Conservation (phyloP, 2,797 vertebrate genomes). For the Borostomias antarcticus region DNA sequence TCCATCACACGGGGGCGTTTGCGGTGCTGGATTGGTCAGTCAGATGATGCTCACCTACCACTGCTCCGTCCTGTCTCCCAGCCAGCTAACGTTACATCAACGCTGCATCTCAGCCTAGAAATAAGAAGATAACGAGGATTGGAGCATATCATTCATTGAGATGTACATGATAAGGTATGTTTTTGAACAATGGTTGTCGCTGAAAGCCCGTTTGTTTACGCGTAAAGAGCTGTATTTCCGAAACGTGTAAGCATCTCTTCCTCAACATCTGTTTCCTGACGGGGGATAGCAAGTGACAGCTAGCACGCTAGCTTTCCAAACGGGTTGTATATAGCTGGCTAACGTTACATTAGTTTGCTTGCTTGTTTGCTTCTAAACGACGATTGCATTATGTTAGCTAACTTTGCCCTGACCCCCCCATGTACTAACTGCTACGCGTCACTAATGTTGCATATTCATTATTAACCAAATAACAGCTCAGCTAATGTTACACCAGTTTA, state of each 20-base stretch:
- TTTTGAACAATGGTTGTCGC: not conserved
- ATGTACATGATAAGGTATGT: conserved; percentile 47
- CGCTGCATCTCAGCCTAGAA: not conserved
- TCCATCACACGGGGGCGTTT: conserved; percentile 37
- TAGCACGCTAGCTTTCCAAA: not conserved
- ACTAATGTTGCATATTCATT: too few species aligned
- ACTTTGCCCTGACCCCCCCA: not conserved
- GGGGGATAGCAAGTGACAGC: conserved; percentile 1
- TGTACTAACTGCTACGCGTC: too few species aligned
- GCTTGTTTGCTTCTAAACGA: not conserved
- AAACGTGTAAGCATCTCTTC: not conserved
- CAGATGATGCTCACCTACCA: conserved; percentile 39
- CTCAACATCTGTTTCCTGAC: not conserved
- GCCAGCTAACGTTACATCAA: conserved; percentile 39
- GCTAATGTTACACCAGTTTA: too few species aligned
- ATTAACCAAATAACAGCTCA: not conserved
- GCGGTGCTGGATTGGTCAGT: conserved; percentile 53
- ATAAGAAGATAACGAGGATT: not conserved
- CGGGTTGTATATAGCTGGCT: not conserved
- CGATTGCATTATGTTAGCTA: not conserved
- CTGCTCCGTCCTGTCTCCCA: not conserved
- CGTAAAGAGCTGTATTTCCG: not conserved
- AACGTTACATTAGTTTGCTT: not conserved
- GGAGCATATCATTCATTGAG: not conserved
- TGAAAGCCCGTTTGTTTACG: not conserved